phyloP scores from a whole-genome alignment of 2,888 invertebrate species.

The Oligia strigilis region DNA sequence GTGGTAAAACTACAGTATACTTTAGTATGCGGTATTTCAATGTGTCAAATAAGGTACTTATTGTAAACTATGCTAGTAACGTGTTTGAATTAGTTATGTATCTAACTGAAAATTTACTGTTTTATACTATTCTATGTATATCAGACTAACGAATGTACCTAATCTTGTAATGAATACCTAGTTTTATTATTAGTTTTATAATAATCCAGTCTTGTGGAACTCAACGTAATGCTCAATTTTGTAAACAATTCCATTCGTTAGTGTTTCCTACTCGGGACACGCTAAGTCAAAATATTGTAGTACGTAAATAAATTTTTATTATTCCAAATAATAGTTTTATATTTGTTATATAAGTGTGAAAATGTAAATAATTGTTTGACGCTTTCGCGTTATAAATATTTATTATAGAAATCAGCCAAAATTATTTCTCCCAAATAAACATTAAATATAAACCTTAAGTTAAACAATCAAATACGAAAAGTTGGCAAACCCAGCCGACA shows the following conservation, averaged over 20 bases:
- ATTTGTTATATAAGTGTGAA: slow-evolving; percentile 62
- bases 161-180: slow-evolving; percentile 30
- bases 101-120: slow-evolving; percentile 22
- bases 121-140: slow-evolving; percentile 29
- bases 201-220: slow-evolving; percentile 27
- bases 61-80: slow-evolving; percentile 7
- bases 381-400: slow-evolving; percentile 87
- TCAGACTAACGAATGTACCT: slow-evolving; percentile 24
- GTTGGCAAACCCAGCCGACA: slow-evolving; percentile 66
- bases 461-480: slow-evolving; percentile 81
- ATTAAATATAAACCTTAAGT: slow-evolving; percentile 86
- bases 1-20: background rate
- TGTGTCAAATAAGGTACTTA: slow-evolving; percentile 50
- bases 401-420: slow-evolving; percentile 89
- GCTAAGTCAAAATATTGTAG: slow-evolving; percentile 65
- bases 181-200: slow-evolving; percentile 22
- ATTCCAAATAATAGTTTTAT: slow-evolving; percentile 68
- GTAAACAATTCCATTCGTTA: slow-evolving; percentile 39
- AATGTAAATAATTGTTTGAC: slow-evolving; percentile 72
- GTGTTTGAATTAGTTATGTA: slow-evolving; percentile 5
- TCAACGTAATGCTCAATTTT: slow-evolving; percentile 68
- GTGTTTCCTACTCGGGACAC: slow-evolving; percentile 43
- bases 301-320: slow-evolving; percentile 69
- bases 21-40: slow-evolving; percentile 32
- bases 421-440: slow-evolving; percentile 87